Evolutionary conservation across 2,888 invertebrate genomes (phyloP), one percentile per base, ranked within the genome.

Genomic region (Alloscopus bannaensis): DNA sequence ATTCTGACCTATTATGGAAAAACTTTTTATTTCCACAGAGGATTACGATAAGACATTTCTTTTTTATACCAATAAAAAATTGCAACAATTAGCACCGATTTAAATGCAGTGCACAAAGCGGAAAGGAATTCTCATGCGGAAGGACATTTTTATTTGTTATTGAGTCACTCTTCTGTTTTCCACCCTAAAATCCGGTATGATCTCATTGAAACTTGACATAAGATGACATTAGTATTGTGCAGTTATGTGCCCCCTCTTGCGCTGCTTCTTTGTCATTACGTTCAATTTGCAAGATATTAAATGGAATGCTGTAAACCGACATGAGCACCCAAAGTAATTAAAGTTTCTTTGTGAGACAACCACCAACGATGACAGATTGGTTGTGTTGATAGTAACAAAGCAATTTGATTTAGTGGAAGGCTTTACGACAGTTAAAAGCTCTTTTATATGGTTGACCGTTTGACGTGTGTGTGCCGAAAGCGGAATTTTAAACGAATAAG

Each of bases 331-430:
- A 6, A 36, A 50, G 22, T 73, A 57, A 73, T 73, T 65, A 73
- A 73, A 73, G 55, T 31, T 8, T 36, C 6, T 36, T 36, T 36
- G 36, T 36, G 6, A 36, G 75, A 66, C 66, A 75, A 75, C 75
- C 75, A 75, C 75, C 75, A 66, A 75, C 75, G 75, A 66, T 75
- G 75, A 75, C 75, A 75, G 66, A 50, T 36, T 13, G 57, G 66
- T 60, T 75, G 66, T 75, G 75, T 36, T 13, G 57, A 75, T 60
- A 66, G 66, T 75, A 66, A 73, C 3, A 24, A 16, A 6, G 29
- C 20, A 45, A 50, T 47, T 75, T 75, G 75, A 75, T 75, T 75
- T 75, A 75, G 42, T 66, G 31, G 29, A 66, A 47, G 59, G 47
- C 13, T 36, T 36, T 36, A 36, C 13, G 6, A 36, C 36, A 36